A percentile compares a stretch with the other conserved stretches of the same genome.
phyloP scores from a whole-genome alignment of 2,113 vertebrate genomes.

The Sapajus apella region DNA sequence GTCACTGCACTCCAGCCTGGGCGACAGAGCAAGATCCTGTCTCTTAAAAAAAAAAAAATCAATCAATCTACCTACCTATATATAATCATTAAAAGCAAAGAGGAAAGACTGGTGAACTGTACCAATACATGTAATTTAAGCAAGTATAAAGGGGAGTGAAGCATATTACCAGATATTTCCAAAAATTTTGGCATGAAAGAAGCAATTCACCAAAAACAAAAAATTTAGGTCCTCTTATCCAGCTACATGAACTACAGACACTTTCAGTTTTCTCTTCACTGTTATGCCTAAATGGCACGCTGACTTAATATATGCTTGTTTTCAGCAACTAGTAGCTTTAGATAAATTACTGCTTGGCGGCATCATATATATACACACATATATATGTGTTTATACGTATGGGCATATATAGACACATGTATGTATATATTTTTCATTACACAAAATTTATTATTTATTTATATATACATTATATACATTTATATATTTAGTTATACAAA shows the following conservation, averaged over 20 bases:
- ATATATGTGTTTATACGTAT: no score
- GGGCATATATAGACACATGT: no score
- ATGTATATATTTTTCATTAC: no score
- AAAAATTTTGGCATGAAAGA: conserved; percentile 16
- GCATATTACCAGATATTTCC: background rate
- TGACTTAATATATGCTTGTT: conserved; percentile 15
- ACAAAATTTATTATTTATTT: no score
- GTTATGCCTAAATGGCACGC: background rate
- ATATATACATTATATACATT: no score
- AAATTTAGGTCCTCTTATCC: background rate
- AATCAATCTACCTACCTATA: no score
- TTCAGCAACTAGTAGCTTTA: conserved; percentile 15
- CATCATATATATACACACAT: no score
- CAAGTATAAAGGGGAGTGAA: background rate
- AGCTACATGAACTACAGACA: background rate
- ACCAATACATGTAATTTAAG: background rate
- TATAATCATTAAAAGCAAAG: conserved; percentile 2
- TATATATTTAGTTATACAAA: no score
- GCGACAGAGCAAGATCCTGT: no score
- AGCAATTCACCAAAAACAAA: background rate
- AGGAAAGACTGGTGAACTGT: background rate
- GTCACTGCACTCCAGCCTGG: no score
- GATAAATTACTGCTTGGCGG: background rate
- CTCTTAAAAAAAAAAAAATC: no score
- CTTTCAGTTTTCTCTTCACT: background rate